Evolutionary conservation across 2,888 invertebrate genomes (phyloP).

Genomic region (Rhodophaea formosa): DNA sequence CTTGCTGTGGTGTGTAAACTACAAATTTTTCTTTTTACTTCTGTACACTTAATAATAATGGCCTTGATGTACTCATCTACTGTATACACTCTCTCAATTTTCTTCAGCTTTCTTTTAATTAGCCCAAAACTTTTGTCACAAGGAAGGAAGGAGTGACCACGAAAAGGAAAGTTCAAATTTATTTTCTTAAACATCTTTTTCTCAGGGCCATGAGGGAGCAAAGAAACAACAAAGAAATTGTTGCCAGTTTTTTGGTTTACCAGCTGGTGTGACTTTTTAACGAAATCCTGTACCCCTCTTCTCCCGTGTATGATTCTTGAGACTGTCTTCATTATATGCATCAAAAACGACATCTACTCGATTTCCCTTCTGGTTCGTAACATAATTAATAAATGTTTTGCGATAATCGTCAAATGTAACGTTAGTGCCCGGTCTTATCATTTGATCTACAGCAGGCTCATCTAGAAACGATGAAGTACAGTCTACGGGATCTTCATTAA

Average conservation of each 20-base stretch:
- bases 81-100: constrained; percentile 23
- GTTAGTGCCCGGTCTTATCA: constrained; percentile 17
- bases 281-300: no score
- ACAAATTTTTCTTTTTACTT: constrained; percentile 19
- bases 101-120: no score
- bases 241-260: no score
- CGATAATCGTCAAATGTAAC: constrained; percentile 21
- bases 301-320: no score
- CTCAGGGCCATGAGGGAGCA: constrained; percentile 22
- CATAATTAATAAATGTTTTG: constrained; percentile 20
- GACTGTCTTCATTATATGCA: no score
- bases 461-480: no score
- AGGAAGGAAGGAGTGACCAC: constrained; percentile 25
- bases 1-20: constrained; percentile 6
- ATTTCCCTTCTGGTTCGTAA: constrained; percentile 21
- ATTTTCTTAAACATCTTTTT: constrained; percentile 24
- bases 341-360: constrained; percentile 20
- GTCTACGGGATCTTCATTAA: no score
- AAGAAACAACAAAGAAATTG: no score
- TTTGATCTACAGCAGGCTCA: no score
- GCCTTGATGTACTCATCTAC: constrained; percentile 22
- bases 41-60: constrained; percentile 21
- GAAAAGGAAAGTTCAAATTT: constrained; percentile 22
- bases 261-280: no score
- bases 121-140: constrained; percentile 24